Percentiles rank a stretch among this genome's conserved stretches.
phyloP scores from a whole-genome alignment of 92 coral and sea anemone genomes.

The Umimayanthus chanpuru region DNA sequence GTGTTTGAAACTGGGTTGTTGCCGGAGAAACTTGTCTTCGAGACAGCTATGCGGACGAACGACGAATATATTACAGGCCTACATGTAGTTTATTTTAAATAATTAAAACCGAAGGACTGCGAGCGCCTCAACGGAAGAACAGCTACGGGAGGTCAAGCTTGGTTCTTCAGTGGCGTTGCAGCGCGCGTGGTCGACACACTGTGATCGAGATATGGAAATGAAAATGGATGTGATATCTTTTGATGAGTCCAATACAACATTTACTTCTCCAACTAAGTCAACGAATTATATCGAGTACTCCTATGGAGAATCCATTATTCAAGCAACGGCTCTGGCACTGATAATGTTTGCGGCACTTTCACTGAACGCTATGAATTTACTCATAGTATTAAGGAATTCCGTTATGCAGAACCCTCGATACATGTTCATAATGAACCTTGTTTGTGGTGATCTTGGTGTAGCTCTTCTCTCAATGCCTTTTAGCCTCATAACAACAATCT shows the following conservation, averaged over 20 bases:
- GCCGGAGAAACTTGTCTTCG: constrained; percentile 12
- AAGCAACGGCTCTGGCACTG: constrained; percentile 59
- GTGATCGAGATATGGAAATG: not conserved
- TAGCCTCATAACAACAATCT: constrained; percentile 72
- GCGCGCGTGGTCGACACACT: not conserved
- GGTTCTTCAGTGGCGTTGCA: not conserved
- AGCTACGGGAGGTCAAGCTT: not conserved
- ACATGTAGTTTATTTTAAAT: too few relatives aligned
- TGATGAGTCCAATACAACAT: constrained; percentile 13
- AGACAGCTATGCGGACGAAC: not conserved
- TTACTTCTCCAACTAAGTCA: not conserved
- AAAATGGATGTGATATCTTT: constrained; percentile 9
- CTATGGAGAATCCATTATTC: constrained; percentile 56
- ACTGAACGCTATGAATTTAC: constrained; percentile 70
- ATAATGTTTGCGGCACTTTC: constrained; percentile 73
- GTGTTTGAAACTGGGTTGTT: not conserved
- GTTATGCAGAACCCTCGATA: constrained; percentile 88
- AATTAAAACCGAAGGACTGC: not conserved
- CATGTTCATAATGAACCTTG: constrained; percentile 84
- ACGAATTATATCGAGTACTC: constrained; percentile 31
- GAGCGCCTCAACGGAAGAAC: not conserved
- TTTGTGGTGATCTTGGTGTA: constrained; percentile 84
- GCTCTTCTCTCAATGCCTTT: constrained; percentile 85
- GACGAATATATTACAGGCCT: not conserved
- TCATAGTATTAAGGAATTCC: constrained; percentile 73